Evolutionary conservation across 2,888 invertebrate species (phyloP), one percentile per base, ranked within the genome.

Genomic region (Leucophenga montana): DNA sequence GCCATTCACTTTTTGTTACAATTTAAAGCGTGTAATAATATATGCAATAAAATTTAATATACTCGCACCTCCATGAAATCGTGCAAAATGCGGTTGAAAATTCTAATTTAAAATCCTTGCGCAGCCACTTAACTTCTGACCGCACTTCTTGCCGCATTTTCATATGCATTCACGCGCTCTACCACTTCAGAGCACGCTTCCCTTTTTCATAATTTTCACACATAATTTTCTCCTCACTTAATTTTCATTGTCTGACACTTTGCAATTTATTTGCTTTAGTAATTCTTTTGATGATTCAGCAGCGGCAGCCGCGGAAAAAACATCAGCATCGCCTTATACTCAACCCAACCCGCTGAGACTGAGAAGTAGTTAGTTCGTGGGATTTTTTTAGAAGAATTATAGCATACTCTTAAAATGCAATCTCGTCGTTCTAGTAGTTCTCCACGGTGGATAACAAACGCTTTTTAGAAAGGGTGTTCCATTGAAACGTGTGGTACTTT

Each of bases 1-100:
- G 13, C 50, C 68, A 61, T 69, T 54, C 64, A 72, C 74, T 72
- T 53, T 77, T 71, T 61, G 33, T 46, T 69, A 68, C 74, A 78
- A 82, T 82, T 82, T 77, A 80, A 80, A 71, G 27, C 27, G 56
- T 71, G 54, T 14, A 71, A 65, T 11, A 5, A 5, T 39, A 39
- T 20, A 8, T 18, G 20, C 20, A 50, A n/a, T 50, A 18, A n/a
- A 50, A 54, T 18, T 11, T 20, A 54, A 54, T 54, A 18, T 18
- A 50, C 11, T 54, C 11, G 20, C 11, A 54, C 54, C n/a, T n/a
- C n/a, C n/a, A 20, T 54, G 11, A 22, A 18, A 18, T 14, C 53
- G 20, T 53, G 53, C 53, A 9, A 16, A 18, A 54, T 18, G 18
- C 18, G 9, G 16, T 18, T 3, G 22, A 39, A 16, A 39, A 39